Conservation (phyloP, 2,113 vertebrate genomes). For the Merops nubicus region DNA sequence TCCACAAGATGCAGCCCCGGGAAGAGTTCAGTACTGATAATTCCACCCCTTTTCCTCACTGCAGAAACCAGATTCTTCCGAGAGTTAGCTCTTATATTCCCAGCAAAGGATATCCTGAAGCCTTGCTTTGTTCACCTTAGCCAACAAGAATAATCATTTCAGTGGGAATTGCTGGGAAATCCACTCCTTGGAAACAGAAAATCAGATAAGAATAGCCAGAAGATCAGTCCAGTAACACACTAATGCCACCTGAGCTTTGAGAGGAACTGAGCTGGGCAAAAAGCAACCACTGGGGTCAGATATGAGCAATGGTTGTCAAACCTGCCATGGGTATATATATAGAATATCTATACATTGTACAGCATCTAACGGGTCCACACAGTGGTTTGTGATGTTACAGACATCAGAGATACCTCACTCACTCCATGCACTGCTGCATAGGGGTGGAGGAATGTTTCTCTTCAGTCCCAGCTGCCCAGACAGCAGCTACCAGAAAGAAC, state of each 20-base stretch:
- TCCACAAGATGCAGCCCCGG: not conserved
- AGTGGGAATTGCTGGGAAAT: conserved; percentile 54
- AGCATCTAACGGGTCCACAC: no score
- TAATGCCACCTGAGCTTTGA: not conserved
- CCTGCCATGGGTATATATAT: not conserved
- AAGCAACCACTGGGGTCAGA: not conserved
- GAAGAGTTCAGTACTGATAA: not conserved
- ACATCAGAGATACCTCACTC: not conserved
- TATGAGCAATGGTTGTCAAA: not conserved
- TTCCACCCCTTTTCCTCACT: not conserved
- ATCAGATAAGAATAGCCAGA: not conserved
- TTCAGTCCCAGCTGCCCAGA: not conserved
- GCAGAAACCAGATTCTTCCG: not conserved
- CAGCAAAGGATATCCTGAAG: conserved; percentile 68
- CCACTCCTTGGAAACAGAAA: not conserved
- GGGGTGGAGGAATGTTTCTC: not conserved
- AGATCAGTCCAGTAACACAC: not conserved
- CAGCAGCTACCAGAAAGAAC: not conserved
- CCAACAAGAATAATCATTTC: conserved; percentile 30
- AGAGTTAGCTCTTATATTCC: not conserved
- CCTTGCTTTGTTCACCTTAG: not conserved
- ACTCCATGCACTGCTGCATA: not conserved
- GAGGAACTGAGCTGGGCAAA: not conserved
- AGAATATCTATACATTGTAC: no score
- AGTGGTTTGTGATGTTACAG: fast-evolving